Evolutionary conservation across 2,888 invertebrate species (phyloP), one percentile per base, ranked within the genome.

Genomic region (Lypha dubia): DNA sequence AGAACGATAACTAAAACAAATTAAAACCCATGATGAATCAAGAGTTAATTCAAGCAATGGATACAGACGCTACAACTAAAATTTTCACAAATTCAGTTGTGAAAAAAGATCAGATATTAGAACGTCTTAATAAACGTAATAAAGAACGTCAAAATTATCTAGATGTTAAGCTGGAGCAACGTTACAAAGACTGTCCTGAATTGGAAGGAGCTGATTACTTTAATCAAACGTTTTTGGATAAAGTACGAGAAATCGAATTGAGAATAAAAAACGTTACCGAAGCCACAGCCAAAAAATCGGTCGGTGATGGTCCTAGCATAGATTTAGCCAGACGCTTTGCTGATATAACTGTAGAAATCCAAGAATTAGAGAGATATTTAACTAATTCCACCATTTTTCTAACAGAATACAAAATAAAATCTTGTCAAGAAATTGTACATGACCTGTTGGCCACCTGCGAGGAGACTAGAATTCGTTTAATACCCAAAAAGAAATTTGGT

Each of bases 401-500:
- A 3, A 95, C 96, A 79, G 95, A 95, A 73, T 97, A 96, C 87
- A 96, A 96, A 88, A 94, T 97, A 90, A 94, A 96, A 89, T 95
- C 95, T 89, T 96, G 95, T 89, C 95, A 97, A 88, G 95, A 95
- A 87, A 94, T 94, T 24, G 93, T 97, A 3, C 95, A 96, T 89
- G 94, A 95, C 77, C 90, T 97, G 49, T 95, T 95, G 88, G 93
- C 93, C n/a, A 94, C 94, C 90, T 94, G 95, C 56, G 95, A 95
- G 70, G 95, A 95, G 85, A 92, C 95, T 38, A 96, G 97, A 91
- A 94, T 95, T 24, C 93, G 93, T 79, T 93, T 97, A 86, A 91
- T 97, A 75, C 97, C 97, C 1, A 96, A 96, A 88, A 97, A 97
- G 90, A 97, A 96, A 90, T 98, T 97, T 93, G 96, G 96, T 0